Evolutionary conservation across 2,888 invertebrate species (phyloP).

Genomic region (Coecobrya sp.): DNA sequence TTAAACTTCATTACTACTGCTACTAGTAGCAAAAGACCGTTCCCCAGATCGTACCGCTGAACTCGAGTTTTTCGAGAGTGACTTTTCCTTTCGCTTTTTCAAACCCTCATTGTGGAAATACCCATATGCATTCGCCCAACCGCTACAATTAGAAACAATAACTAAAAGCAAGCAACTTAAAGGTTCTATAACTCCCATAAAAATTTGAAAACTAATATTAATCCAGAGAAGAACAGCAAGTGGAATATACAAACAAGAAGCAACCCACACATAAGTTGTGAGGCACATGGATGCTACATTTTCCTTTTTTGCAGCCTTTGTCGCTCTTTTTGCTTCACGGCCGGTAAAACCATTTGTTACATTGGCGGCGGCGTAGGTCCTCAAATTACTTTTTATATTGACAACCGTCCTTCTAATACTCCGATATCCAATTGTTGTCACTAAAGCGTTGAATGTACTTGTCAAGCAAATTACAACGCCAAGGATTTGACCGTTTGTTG

Average conservation of each 20-base stretch:
- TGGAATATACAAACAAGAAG: conserved; percentile 59
- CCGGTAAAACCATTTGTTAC: no score
- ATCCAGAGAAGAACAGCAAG: conserved; percentile 43
- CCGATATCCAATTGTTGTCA: conserved; percentile 63
- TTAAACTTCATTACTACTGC: no score
- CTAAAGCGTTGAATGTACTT: conserved; percentile 37
- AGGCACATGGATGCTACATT: conserved; percentile 63
- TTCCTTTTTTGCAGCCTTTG: no score
- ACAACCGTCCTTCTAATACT: conserved; percentile 45
- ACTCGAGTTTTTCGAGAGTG: no score
- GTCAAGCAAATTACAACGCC: conserved; percentile 30
- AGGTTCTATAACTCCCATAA: conserved; percentile 59
- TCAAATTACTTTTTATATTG: neutral
- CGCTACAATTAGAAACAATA: conserved; percentile 61
- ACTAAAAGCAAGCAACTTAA: conserved; percentile 43
- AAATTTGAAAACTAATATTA: conserved; percentile 23
- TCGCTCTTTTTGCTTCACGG: no score
- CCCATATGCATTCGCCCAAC: conserved; percentile 66
- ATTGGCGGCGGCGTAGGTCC: no score
- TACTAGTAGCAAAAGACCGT: no score
- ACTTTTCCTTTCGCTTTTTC: conserved; percentile 23
- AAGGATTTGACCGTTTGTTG: conserved; percentile 31
- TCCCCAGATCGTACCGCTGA: no score
- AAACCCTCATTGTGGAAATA: conserved; percentile 65
- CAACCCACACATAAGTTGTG: conserved; percentile 66